A percentile compares a stretch with the other conserved stretches of the same genome.
Conservation (phyloP, 2,888 invertebrate genomes). For the Drosophila neotestacea region DNA sequence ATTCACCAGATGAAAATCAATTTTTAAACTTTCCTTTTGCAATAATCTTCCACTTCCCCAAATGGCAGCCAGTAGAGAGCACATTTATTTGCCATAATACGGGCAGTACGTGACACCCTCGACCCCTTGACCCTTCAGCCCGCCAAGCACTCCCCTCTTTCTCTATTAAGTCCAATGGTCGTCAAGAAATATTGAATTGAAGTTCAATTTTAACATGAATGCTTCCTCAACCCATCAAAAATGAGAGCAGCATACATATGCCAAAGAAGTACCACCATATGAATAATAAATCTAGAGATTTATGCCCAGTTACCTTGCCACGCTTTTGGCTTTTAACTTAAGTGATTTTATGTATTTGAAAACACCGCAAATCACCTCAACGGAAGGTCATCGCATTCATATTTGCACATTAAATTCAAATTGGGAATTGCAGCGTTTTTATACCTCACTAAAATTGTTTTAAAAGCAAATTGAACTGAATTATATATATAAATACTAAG, state of each 20-base stretch:
- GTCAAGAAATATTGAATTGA: constrained; percentile 61
- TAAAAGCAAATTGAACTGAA: not conserved
- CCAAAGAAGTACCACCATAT: constrained; percentile 59
- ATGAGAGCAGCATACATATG: constrained; percentile 13
- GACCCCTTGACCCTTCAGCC: not conserved
- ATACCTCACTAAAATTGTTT: not conserved
- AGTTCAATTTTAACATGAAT: constrained; percentile 53
- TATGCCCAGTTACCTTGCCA: constrained; percentile 57
- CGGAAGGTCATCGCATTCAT: constrained; percentile 21
- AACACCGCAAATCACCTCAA: constrained; percentile 29
- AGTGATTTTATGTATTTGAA: constrained; percentile 73
- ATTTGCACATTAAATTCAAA: not conserved
- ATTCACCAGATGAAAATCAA: constrained; percentile 72
- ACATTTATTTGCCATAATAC: constrained; percentile 83
- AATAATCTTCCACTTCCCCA: constrained; percentile 51
- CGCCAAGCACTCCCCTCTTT: not conserved
- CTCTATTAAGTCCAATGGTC: not conserved
- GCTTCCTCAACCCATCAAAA: constrained; percentile 25
- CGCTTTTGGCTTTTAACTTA: constrained; percentile 71
- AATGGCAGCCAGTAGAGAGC: constrained; percentile 47
- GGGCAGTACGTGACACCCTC: constrained; percentile 65
- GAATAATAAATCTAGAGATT: constrained; percentile 79
- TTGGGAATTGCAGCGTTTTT: not conserved
- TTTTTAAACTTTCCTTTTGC: constrained; percentile 74
- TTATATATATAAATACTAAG: not conserved